Evolutionary conservation across 2,113 vertebrate genomes (phyloP), one percentile per base, ranked within the genome.

Genomic region (Sciurus niger): DNA sequence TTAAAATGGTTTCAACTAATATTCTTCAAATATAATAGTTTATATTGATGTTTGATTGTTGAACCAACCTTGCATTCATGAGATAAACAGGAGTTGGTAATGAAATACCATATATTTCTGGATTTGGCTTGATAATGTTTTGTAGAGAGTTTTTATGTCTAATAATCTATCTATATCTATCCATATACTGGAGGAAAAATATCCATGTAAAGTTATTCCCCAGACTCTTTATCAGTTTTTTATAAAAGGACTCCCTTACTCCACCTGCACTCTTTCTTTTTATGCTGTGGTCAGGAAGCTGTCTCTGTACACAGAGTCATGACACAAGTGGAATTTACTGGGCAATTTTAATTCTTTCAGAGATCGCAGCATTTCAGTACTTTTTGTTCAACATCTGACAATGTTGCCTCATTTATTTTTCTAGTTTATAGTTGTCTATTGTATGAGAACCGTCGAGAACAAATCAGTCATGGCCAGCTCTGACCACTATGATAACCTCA

Each of bases 11-110:
- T 90, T 91, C 43, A 83, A 4, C 43, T 13, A 17, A 40, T 89
- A 89, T 74, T 77, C 13, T 95, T 86, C 74, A 78, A 40, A 58
- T 80, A 2, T 48, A 89, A 12, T 77, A 48, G 8, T 74, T 67
- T 76, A 60, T 7, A 40, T n/a, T 95, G 67, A 73, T 73, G 92
- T 95, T 85, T 58, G n/a, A 82, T 34, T 83, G 43, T 34, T 74
- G 18, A 84, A 67, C 48, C n/a, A 87, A 74, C 28, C 37, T 79
- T 78, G 60, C 25, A 53, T 93, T 95, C 34, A 24, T 53, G 43
- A 58, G 4, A 67, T 60, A 83, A 83, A 67, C 13, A 20, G 13
- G 30, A 86, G 14, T 73, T 89, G 12, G 1, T 58, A 58, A 22
- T 84, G 91, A 95, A 80, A 60, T 90, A 74, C 10, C 2, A 40